phyloP scores from a whole-genome alignment of 2,888 invertebrate species.

The Nephrocerus scutellatus region DNA sequence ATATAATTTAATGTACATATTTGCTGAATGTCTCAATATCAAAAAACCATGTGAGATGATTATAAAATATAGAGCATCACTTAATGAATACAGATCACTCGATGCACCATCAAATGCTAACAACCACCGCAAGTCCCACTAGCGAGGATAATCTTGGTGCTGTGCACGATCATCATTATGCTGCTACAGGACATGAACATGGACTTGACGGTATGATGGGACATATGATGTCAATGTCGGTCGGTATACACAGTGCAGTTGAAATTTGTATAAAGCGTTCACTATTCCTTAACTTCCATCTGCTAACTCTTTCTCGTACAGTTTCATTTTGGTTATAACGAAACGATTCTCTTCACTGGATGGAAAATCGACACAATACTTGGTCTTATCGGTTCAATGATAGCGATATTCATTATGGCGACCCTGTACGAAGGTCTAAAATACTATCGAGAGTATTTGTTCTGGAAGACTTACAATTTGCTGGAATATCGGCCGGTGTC shows the following conservation, averaged over 20 bases:
- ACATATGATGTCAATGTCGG: constrained; percentile 48
- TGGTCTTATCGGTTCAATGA: constrained; percentile 81
- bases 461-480: constrained; percentile 81
- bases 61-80: constrained; percentile 18
- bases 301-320: constrained; percentile 35
- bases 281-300: constrained; percentile 1
- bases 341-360: constrained; percentile 72
- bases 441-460: constrained; percentile 67
- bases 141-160: constrained; percentile 12
- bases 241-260: constrained; percentile 22
- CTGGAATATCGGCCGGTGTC: constrained; percentile 79
- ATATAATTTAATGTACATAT: too few species aligned
- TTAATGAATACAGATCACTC: constrained; percentile 20
- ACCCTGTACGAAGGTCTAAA: constrained; percentile 85
- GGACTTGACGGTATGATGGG: constrained; percentile 31
- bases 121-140: constrained; percentile 20
- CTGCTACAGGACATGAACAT: constrained; percentile 1
- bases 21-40: too few species aligned
- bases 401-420: constrained; percentile 87
- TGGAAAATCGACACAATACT: constrained; percentile 71
- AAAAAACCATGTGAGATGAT: too few species aligned
- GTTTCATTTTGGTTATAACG: constrained; percentile 73
- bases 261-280: background rate
- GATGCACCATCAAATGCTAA: constrained; percentile 16
- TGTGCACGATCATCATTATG: constrained; percentile 17